Base-by-base conservation (phyloP, 1,140 invertebrate genomes). In the Aplysia californica region DNA sequence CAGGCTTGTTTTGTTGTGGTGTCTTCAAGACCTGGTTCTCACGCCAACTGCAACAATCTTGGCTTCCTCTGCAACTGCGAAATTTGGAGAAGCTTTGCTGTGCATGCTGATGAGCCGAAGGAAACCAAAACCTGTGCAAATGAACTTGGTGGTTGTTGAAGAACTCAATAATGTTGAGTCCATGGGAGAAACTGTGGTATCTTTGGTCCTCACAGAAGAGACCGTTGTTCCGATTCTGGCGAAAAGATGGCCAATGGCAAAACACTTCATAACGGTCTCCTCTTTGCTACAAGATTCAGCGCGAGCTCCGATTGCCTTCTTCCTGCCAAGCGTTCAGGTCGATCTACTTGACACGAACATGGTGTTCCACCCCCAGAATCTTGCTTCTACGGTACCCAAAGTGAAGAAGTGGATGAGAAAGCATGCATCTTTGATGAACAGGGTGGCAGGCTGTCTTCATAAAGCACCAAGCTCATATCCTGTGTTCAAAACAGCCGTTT, bases 371-470 rank as follows among this genome's bases (percentile, higher is more conserved):
- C 76, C 76, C 20, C 69, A 50, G 1, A 61, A 29, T 18, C 41
- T 73, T n/a, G 44, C 64, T 0, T 29, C 3, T n/a, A 3, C 67
- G 5, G 29, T 77, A 18, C 76, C 67, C 0, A 41, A 41, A 33
- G 23, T 77, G 31, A 35, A 70, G 31, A 72, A 77, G 44, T 77
- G 76, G 76, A 36, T 77, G 61, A 64, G 38, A 31, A 65, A 39
- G 33, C 39, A 66, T 36, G 55, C 70, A 3, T 58, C 58, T 23
- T 35, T 65, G 39, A 66, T 71, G 59, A 36, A 18, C 26, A 72
- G 70, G 59, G 33, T 77, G 31, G 50, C 39, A 35, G 76, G 67
- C 15, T 59, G 68, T 15, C 76, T 77, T 23, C 76, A 77, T 36
- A 77, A 73, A 26, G 58, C 44, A n/a, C 67, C 67, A 5, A 61